Evolutionary conservation across 2,797 vertebrate species (phyloP).

Genomic region (Remorina albescens): DNA sequence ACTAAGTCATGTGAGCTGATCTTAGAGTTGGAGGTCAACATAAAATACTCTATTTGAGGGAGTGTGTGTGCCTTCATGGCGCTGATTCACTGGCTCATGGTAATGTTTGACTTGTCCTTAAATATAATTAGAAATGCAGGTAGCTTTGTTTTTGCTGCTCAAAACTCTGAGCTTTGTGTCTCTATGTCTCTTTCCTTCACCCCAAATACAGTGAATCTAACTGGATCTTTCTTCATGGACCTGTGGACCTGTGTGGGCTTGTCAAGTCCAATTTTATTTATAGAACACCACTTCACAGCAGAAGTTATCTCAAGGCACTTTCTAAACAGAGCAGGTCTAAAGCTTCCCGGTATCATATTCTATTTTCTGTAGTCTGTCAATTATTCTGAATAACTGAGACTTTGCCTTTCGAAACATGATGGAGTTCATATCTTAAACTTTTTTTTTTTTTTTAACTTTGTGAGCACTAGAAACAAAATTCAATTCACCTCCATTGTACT

Average conservation of each 20-base stretch:
- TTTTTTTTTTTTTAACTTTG: background rate
- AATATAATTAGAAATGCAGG: background rate
- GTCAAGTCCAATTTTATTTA: too few species aligned
- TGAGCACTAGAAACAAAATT: background rate
- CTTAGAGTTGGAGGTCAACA: constrained; percentile 25
- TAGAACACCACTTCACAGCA: too few species aligned
- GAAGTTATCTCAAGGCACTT: too few species aligned
- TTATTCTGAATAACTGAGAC: constrained; percentile 11
- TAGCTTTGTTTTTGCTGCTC: background rate
- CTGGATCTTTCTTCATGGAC: background rate
- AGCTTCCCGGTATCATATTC: too few species aligned
- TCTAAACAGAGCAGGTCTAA: too few species aligned
- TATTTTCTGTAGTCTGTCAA: background rate
- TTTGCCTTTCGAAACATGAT: constrained; percentile 15
- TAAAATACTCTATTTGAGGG: background rate
- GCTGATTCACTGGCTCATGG: constrained; percentile 8
- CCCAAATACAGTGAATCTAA: background rate
- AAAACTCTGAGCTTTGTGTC: background rate
- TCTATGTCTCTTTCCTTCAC: background rate
- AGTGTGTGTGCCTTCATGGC: background rate
- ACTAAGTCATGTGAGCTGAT: constrained; percentile 14
- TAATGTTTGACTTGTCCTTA: background rate
- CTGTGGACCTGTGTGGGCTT: background rate
- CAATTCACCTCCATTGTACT: background rate
- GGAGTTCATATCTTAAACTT: background rate